Evolutionary conservation across 2,113 vertebrate species (phyloP).

Genomic region (Neolamprologus caudopunctatus): DNA sequence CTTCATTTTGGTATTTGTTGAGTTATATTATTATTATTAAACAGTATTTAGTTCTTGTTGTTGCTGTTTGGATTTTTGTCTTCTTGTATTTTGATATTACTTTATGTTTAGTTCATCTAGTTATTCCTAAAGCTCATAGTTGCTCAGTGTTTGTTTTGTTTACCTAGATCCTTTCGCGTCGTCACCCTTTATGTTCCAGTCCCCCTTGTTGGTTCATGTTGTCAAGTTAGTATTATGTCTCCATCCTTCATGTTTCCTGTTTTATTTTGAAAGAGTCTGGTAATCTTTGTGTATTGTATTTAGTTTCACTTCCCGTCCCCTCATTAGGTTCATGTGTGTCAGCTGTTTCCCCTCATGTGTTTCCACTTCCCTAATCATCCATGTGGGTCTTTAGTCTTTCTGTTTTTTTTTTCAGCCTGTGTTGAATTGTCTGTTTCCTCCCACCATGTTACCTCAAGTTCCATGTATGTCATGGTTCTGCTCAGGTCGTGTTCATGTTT

Average conservation of each 20-base stretch:
- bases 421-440: neutral
- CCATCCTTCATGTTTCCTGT: neutral
- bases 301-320: neutral
- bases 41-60: neutral
- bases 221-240: neutral
- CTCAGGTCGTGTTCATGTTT: accelerated
- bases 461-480: neutral
- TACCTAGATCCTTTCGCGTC: accelerated
- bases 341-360: neutral
- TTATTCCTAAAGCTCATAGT: neutral
- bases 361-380: neutral
- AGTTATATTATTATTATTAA: neutral
- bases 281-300: neutral
- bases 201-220: neutral
- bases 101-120: neutral
- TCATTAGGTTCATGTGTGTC: neutral
- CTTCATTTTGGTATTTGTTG: neutral
- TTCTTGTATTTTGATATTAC: neutral
- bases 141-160: neutral
- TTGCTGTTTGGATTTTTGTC: neutral
- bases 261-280: neutral
- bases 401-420: neutral
- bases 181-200: neutral
- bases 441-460: accelerated
- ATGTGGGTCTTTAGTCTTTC: neutral